phyloP scores from a whole-genome alignment of 2,113 vertebrate genomes.

The Triplophysa rosa region DNA sequence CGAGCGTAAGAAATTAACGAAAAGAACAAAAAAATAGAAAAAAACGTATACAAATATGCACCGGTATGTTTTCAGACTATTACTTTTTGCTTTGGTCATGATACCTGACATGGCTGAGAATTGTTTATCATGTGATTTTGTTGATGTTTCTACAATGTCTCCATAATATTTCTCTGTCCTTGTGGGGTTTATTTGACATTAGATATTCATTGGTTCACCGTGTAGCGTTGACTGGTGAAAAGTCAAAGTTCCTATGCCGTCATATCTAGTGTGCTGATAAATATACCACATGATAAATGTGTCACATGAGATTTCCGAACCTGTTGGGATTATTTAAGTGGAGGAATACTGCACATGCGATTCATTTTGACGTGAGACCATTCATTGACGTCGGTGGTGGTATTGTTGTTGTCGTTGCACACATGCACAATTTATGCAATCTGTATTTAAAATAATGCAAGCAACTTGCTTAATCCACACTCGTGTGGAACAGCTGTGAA shows the following conservation, averaged over 20 bases:
- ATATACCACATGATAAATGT: conserved; percentile 45
- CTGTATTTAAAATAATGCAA: conserved; percentile 61
- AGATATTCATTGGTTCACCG: conserved; percentile 28
- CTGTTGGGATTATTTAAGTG: background rate
- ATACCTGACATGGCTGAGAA: conserved; percentile 48
- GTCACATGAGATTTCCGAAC: conserved; percentile 25
- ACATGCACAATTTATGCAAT: conserved; percentile 70
- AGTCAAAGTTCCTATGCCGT: conserved; percentile 34
- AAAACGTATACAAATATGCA: conserved; percentile 66
- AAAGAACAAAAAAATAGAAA: conserved; percentile 51
- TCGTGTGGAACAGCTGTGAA: conserved; percentile 53
- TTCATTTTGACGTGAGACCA: conserved; percentile 56
- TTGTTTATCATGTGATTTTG: conserved; percentile 66
- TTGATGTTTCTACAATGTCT: conserved; percentile 62
- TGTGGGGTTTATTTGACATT: conserved; percentile 39
- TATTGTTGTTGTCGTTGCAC: conserved; percentile 63
- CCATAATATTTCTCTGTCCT: conserved; percentile 53
- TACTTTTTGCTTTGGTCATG: conserved; percentile 51
- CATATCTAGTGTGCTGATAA: conserved; percentile 48
- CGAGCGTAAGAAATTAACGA: conserved; percentile 57
- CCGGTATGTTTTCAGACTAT: conserved; percentile 55
- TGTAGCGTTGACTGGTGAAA: background rate
- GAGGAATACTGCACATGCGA: background rate
- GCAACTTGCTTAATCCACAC: conserved; percentile 50
- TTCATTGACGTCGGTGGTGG: conserved; percentile 63